Base-by-base conservation (phyloP, 2,888 invertebrate species). In the Brenthis ino region DNA sequence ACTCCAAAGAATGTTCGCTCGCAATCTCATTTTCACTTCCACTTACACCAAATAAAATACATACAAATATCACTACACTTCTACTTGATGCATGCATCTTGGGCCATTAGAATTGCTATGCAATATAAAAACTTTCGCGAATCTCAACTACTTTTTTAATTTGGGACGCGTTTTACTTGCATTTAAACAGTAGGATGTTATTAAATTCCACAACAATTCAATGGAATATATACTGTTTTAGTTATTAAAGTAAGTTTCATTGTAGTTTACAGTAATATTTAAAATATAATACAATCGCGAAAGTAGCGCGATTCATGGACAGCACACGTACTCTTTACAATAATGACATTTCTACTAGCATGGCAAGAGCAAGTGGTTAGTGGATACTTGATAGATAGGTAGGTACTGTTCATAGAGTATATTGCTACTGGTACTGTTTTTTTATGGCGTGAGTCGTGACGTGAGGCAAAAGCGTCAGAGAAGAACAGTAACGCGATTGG, bases 1-100 rank as follows among this genome's bases (percentile, higher is more conserved):
- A 82, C 78, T 95, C 94, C 75, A 94, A 82, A 13, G 94, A 93
- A 79, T 94, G 93, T 72, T 87, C 84, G 65, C 84, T 85, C 0
- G 71, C 67, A 61, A 74, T 73, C 24, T 79, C 77, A 70, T 77
- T 76, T 58, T 81, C 80, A 77, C 85, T 79, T 56, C 90, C 84
- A 75, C 82, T 80, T 6, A 85, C 88, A 65, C 81, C 82, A 50
- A 86, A 80, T 55, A 89, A 76, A 57, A 83, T 71, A 75, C 83
- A 81, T 67, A 85, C 69, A 64, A 86, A 76, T 64, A 88, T 79
- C 75, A 87, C 80, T 70, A 88, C 74, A 78, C 82, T 43, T 43
- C 37, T 76, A 72, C 79, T 81, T 65, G 77, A 74, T 71, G 76
- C 77, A 75, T 77, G 72, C 89, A 91, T 91, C 79, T 85, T 88